Evolutionary conservation across 2,113 vertebrate genomes (phyloP).

Genomic region (Cyphomyrus plagiostoma): DNA sequence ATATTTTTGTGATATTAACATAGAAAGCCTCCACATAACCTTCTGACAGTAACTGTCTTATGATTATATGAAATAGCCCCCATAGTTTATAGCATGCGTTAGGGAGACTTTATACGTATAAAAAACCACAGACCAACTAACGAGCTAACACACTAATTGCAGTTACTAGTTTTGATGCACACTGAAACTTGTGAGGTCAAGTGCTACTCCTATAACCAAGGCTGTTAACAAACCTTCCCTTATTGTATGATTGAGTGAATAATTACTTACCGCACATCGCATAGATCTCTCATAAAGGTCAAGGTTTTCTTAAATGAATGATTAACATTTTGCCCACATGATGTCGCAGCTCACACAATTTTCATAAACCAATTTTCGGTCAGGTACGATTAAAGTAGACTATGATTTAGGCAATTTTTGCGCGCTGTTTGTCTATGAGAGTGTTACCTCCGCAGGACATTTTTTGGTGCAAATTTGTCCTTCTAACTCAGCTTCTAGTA

Average conservation of each 20-base stretch:
- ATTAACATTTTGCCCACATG: slow-evolving; percentile 1
- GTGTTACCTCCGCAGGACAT: background rate
- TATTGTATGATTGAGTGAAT: background rate
- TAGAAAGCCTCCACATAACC: background rate
- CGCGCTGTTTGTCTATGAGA: background rate
- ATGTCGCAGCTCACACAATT: background rate
- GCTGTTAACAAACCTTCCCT: background rate
- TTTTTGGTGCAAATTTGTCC: background rate
- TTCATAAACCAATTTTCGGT: background rate
- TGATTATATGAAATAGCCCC: background rate
- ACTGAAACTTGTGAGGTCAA: background rate
- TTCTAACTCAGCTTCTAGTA: background rate
- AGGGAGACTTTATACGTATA: background rate
- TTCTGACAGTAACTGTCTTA: background rate
- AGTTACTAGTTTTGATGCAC: background rate
- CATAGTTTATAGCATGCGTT: background rate
- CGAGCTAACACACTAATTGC: background rate
- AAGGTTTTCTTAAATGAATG: background rate
- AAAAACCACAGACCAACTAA: background rate
- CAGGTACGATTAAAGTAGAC: background rate
- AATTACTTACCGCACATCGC: background rate
- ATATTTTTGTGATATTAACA: background rate
- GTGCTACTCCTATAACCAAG: background rate
- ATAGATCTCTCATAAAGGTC: background rate
- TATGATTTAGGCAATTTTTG: background rate